Conservation (phyloP, 2,888 invertebrate species). For the Lasiommata megera region DNA sequence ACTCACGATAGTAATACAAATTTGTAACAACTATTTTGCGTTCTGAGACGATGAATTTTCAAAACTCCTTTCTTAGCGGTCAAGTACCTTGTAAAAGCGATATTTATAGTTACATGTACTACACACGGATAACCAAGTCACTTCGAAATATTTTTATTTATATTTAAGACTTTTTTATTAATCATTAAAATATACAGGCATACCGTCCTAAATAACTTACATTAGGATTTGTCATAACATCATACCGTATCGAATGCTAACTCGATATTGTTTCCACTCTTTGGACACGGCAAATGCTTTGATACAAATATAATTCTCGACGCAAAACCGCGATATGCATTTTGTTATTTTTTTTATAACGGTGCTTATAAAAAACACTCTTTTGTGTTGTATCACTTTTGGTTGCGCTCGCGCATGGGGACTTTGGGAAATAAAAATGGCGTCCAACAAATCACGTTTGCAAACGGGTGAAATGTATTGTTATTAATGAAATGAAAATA, state of each 20-base stretch:
- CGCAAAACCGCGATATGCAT: conserved; percentile 10
- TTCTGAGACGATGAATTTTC: no score
- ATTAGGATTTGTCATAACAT: conserved; percentile 62
- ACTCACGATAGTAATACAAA: no score
- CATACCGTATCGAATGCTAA: conserved; percentile 39
- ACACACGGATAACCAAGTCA: no score
- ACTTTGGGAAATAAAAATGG: conserved; percentile 71
- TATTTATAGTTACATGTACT: no score
- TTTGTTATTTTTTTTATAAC: conserved; percentile 16
- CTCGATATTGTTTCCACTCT: conserved; percentile 36
- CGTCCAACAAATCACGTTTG: conserved; percentile 78
- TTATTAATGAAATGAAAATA: conserved; percentile 77
- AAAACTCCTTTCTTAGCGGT: no score
- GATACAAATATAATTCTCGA: conserved; percentile 18
- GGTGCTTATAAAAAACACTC: conserved; percentile 27
- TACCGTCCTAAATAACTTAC: conserved; percentile 40
- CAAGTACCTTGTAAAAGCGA: no score
- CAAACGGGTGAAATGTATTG: conserved; percentile 79
- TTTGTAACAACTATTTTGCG: no score
- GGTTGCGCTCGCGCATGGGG: conserved; percentile 49
- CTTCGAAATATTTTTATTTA: no score
- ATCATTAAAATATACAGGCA: neutral
- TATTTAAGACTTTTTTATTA: no score
- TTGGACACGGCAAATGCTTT: conserved; percentile 45
- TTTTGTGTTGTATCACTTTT: conserved; percentile 39